These are phyloP conservation scores for Tachina fera DNA, from an alignment of 2,888 invertebrate genomes.

Conservation along the genomic window DNA sequence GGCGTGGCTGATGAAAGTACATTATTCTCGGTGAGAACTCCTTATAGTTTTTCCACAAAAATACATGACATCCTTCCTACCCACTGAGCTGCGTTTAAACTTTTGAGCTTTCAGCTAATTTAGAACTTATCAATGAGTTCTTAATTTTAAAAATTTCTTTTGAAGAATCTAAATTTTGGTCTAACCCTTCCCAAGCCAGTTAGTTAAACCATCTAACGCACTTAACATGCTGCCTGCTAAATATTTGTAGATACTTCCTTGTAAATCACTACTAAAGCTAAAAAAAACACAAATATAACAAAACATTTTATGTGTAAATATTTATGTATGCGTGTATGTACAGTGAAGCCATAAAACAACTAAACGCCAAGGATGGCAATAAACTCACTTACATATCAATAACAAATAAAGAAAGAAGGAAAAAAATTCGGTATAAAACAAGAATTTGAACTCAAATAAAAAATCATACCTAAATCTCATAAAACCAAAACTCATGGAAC, in stretches of 20 bases:
- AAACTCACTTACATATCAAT: conserved; percentile 7
- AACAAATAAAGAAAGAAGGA: not conserved
- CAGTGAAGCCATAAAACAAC: conserved; percentile 55
- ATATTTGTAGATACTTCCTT: not conserved
- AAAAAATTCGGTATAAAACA: conserved; percentile 25
- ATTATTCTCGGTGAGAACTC: too few relatives aligned
- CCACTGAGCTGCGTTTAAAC: too few relatives aligned
- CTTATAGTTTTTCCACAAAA: too few relatives aligned
- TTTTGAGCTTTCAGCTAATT: too few relatives aligned
- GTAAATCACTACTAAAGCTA: conserved; percentile 13
- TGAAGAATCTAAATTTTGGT: too few relatives aligned
- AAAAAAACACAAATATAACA: not conserved
- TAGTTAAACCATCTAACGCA: not conserved
- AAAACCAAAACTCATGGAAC: conserved; percentile 26
- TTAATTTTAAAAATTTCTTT: too few relatives aligned
- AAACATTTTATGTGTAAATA: not conserved
- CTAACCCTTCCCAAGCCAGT: too few relatives aligned
- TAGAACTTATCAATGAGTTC: too few relatives aligned
- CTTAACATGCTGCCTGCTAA: not conserved
- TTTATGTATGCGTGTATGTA: not conserved
- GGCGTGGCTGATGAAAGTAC: too few relatives aligned
- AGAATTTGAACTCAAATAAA: conserved; percentile 34
- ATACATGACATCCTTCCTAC: too few relatives aligned
- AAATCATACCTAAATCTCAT: conserved; percentile 10
- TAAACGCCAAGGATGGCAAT: conserved; percentile 43